Base-by-base conservation (phyloP, 2,797 vertebrate species). In the Rallus crepitans region DNA sequence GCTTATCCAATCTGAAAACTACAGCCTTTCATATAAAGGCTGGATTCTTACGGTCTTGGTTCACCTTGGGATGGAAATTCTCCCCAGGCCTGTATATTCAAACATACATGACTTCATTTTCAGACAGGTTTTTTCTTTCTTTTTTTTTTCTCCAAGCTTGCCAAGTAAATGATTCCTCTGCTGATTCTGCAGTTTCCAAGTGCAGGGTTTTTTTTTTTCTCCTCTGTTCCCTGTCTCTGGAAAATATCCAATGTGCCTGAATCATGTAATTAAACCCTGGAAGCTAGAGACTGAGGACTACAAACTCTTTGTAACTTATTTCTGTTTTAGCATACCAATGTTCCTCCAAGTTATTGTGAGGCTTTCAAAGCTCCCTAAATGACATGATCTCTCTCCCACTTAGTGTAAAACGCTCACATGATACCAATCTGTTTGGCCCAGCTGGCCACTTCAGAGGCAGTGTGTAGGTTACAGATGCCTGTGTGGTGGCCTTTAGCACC, bases 121-220 rank as follows among this genome's bases (percentile, higher is more conserved):
- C 75, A 96, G 82, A 71, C 64, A 68, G 76, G 9, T 35, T 30
- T 28, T 63, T 42, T 24, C 40, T 65, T n/a, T 45, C 15, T 60
- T 30, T 64, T 94, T 66, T 35, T 28, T 7, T 31, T 92, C 45
- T 40, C 47, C 37, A 81, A 37, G 72, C 91, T 92, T 94, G 84
- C 89, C 92, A 95, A 91, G 52, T 69, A 81, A 89, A 92, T 69
- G 79, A 92, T 92, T 94, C 87, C 50, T 96, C 69, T 93, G 94
- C 92, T 96, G 94, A 94, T 89, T 94, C 92, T 88, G 87, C 96
- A 95, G 57, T 97, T 96, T 96, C 69, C 55, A 90, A 89, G 52
- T 72, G 57, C 63, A 65, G 21, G 47, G 19, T 45, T 20, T 85
- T 87, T 88, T 90, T 47, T 23, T 87, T 87, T 88, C 89, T 87